Base-by-base conservation (phyloP, 1,140 invertebrate species). In the Sinella curviseta region DNA sequence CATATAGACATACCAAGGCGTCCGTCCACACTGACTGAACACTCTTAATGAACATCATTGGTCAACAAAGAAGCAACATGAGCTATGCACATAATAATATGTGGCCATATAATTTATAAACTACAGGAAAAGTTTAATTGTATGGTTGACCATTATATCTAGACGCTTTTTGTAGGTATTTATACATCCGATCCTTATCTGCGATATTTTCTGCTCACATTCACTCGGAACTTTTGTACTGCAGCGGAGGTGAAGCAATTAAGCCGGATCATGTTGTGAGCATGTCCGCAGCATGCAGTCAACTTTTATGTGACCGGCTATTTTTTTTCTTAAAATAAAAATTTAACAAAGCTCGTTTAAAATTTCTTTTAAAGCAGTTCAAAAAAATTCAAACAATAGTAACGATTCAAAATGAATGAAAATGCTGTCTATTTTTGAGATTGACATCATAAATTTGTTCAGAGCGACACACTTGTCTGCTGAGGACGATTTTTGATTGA, bases 191-290 rank as follows among this genome's bases (percentile, higher is more conserved):
- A 70, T 70, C 28, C 31, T 70, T 70, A 70, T 70, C 65, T 31
- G 8, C n/a, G 14, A 17, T 70, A 70, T 70, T 31, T 31, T 70
- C 65, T 8, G 31, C 39, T 48, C 8, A 48, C 39, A 12, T 48
- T 48, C 39, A 20, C 39, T 48, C 39, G 39, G 20, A 48, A 33
- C n/a, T 30, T 26, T 26, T 65, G 8, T 65, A n/a, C 31, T 70
- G n/a, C n/a, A n/a, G n/a, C n/a, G n/a, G 26, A 70, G 65, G 65
- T 70, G 65, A 24, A 48, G n/a, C 65, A 70, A 70, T 70, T 70
- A 70, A 70, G n/a, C 2, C 30, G n/a, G 31, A 24, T 4, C 65
- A 24, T 33, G 31, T 30, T 30, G 65, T 31, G 65, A 8, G 31
- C 30, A 8, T 70, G 65, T 70, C 65, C 8, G 31, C 65, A 70